phyloP scores from a whole-genome alignment of 2,888 invertebrate species.

The Zootermopsis nevadensis region DNA sequence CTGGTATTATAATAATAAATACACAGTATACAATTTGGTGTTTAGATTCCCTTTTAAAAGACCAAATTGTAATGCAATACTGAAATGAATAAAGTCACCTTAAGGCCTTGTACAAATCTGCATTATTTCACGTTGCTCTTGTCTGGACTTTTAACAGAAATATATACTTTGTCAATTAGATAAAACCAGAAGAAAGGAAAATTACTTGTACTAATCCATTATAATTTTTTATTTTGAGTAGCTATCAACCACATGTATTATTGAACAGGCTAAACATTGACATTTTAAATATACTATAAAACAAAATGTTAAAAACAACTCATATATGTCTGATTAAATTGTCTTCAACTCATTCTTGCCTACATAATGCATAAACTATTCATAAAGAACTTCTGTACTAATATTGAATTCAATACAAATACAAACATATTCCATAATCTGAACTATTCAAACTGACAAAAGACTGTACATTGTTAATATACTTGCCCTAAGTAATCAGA shows the following conservation, averaged over 20 bases:
- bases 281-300: neutral
- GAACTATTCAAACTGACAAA: neutral
- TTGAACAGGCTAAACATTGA: neutral
- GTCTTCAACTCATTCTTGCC: neutral
- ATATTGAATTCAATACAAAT: neutral
- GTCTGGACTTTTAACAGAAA: constrained; percentile 72
- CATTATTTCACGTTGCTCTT: constrained; percentile 70
- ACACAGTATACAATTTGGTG: too few relatives aligned
- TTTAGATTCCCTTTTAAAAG: too few relatives aligned
- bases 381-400: neutral
- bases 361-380: neutral
- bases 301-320: neutral
- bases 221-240: neutral
- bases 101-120: constrained; percentile 71
- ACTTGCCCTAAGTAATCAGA: neutral
- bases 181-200: neutral
- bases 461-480: constrained; percentile 1
- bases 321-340: neutral
- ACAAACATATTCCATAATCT: too few relatives aligned
- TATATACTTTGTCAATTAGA: constrained; percentile 68
- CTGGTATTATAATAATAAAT: too few relatives aligned
- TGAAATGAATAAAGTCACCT: too few relatives aligned
- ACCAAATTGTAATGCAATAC: too few relatives aligned
- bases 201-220: neutral
- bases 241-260: neutral